A percentile compares a stretch with the other conserved stretches of the same genome.
These are phyloP conservation scores for Eledona agricola DNA, from an alignment of 2,888 invertebrate genomes.

Conservation along the genomic window DNA sequence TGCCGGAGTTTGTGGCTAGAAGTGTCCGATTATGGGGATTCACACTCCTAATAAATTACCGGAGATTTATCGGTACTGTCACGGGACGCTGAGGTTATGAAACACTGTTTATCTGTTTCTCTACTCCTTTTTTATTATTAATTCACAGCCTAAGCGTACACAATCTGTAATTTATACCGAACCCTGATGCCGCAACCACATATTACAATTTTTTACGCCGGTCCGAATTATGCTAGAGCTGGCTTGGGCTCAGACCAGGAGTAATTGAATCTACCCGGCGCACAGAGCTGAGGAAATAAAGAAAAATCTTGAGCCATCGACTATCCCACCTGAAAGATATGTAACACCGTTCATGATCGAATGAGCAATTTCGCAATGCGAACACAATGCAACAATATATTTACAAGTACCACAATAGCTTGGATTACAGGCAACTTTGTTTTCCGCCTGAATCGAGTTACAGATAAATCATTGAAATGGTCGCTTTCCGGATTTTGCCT, in stretches of 20 bases:
- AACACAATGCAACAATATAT: slow-evolving; percentile 21
- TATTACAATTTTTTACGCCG: slow-evolving; percentile 33
- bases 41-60: slow-evolving; percentile 52
- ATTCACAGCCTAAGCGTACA: slow-evolving; percentile 44
- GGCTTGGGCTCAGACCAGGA: slow-evolving; percentile 4
- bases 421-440: slow-evolving; percentile 15
- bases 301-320: slow-evolving; percentile 10
- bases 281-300: background rate
- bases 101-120: slow-evolving; percentile 48
- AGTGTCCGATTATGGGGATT: slow-evolving; percentile 46
- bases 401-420: slow-evolving; percentile 24
- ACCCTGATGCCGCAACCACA: slow-evolving; percentile 32
- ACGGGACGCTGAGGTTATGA: slow-evolving; percentile 53
- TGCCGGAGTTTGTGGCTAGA: slow-evolving; percentile 39
- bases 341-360: slow-evolving; percentile 25
- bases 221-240: slow-evolving; percentile 10
- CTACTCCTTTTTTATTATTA: slow-evolving; percentile 50
- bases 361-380: slow-evolving; percentile 30
- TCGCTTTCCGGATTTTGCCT: too few species aligned
- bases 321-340: slow-evolving; percentile 12
- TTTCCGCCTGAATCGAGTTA: slow-evolving; percentile 24
- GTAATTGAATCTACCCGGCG: slow-evolving; percentile 19
- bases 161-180: slow-evolving; percentile 45
- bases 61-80: slow-evolving; percentile 53
- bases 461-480: slow-evolving; percentile 26